Conservation (phyloP, 2,113 vertebrate genomes). For the Trochalopteron elliotii region DNA sequence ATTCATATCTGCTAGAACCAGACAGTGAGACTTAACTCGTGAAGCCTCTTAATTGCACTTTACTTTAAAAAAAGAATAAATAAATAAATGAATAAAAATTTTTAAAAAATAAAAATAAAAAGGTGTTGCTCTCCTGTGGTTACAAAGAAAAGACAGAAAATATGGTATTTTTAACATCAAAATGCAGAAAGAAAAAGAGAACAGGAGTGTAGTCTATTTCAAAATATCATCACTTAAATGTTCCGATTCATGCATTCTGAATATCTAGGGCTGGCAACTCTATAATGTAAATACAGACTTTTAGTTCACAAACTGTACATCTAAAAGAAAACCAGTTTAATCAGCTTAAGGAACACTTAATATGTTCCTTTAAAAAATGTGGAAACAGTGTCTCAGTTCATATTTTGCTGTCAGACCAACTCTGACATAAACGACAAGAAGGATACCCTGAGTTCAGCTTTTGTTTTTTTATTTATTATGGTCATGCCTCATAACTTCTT, state of each 20-base stretch:
- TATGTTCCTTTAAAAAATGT: not conserved
- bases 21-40: not conserved
- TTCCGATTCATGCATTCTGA: not conserved
- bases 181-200: not conserved
- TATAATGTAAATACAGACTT: not conserved
- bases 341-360: not conserved
- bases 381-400: not conserved
- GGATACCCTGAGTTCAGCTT: not conserved
- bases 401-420: not conserved
- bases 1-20: not conserved
- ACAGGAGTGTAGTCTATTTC: not conserved
- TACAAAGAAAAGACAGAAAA: not conserved
- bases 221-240: not conserved
- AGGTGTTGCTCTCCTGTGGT: not conserved
- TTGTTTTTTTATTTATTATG: not conserved
- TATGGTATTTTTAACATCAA: not conserved
- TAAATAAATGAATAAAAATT: no score
- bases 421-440: not conserved
- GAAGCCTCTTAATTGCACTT: not conserved
- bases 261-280: not conserved
- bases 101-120: no score
- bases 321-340: not conserved
- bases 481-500: not conserved
- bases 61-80: no score
- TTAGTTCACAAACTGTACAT: not conserved